Percentiles rank a stretch among this genome's conserved stretches.
phyloP scores from a whole-genome alignment of 2,113 vertebrate genomes.

The Odocoileus hemionus region DNA sequence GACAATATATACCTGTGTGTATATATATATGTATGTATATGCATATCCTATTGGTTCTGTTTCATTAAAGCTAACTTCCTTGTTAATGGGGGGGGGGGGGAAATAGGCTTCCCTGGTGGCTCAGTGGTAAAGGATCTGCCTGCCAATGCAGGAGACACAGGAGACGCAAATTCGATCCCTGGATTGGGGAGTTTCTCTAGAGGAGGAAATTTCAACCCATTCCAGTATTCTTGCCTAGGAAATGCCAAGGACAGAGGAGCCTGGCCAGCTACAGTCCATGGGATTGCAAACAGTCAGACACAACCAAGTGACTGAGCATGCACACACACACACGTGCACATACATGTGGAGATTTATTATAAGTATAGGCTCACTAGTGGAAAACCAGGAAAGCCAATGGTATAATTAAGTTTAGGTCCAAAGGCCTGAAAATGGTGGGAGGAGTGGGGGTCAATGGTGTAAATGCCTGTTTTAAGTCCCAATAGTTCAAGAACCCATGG shows the following conservation, averaged over 20 bases:
- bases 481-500: neutral
- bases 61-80: neutral
- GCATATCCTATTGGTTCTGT: neutral
- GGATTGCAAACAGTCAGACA: neutral
- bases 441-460: accelerated
- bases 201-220: neutral
- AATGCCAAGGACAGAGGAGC: neutral
- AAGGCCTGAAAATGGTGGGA: neutral
- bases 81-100: neutral
- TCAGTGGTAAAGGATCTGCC: neutral
- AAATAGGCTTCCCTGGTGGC: neutral
- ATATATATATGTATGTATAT: neutral
- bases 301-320: neutral
- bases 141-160: neutral
- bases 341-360: neutral
- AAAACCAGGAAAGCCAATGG: neutral
- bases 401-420: neutral
- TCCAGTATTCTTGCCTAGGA: neutral
- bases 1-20: neutral
- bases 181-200: neutral
- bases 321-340: neutral
- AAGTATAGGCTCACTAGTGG: neutral
- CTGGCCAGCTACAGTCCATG: neutral
- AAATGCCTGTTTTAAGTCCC: neutral
- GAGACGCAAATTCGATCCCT: neutral